A percentile compares a stretch with the other conserved stretches of the same genome.
These are phyloP conservation scores for Paelopatides confundens DNA, from an alignment of 53 echinoderm and acorn worm species.

Conservation along the genomic window DNA sequence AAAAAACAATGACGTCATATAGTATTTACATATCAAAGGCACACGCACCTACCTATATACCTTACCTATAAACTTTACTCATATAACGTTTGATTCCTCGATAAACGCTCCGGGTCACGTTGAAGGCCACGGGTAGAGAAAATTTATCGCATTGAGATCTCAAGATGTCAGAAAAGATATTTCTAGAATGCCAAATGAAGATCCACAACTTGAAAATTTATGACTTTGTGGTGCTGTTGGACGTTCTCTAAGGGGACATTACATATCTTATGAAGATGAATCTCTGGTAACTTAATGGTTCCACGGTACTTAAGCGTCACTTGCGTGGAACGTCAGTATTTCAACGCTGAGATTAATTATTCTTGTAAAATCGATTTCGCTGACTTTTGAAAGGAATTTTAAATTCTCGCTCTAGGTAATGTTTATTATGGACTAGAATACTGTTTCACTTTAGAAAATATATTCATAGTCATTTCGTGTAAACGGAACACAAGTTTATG, in stretches of 20 bases:
- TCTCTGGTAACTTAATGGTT: neutral
- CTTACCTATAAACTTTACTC: neutral
- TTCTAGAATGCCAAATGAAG: constrained; percentile 30
- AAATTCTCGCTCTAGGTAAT: too few relatives aligned
- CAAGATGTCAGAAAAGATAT: constrained; percentile 20
- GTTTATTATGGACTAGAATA: too few relatives aligned
- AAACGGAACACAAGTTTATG: too few relatives aligned
- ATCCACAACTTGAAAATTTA: constrained; percentile 17
- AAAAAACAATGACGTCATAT: neutral
- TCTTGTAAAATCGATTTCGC: neutral
- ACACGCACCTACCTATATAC: neutral
- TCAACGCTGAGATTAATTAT: neutral
- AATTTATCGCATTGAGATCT: constrained; percentile 15
- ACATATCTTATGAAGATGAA: constrained; percentile 14
- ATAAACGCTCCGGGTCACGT: constrained; percentile 25
- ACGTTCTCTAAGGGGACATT: constrained; percentile 26
- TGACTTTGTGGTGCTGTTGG: constrained; percentile 8
- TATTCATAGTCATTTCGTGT: too few relatives aligned
- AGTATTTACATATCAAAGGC: neutral
- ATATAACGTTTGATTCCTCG: constrained; percentile 6
- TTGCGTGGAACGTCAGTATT: constrained; percentile 18
- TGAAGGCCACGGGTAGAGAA: neutral
- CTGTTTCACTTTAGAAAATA: too few relatives aligned
- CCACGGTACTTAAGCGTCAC: constrained; percentile 7
- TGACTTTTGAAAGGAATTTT: neutral